Conservation (phyloP, 1,140 invertebrate genomes). For the Polypedilum pembai region DNA sequence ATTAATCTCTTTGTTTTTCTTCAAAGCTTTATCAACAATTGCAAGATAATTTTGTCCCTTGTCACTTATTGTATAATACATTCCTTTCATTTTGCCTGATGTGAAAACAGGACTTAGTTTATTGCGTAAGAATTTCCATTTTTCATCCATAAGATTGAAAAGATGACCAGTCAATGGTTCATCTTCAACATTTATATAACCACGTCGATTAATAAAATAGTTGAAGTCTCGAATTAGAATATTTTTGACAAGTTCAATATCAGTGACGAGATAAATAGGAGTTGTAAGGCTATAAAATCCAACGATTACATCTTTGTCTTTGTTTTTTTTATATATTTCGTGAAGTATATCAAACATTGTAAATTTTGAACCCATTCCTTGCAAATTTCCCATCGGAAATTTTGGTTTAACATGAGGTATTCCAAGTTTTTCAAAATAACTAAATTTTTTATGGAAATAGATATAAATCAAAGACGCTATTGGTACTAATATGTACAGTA, state of each 20-base stretch:
- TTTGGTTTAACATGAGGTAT: slow-evolving; percentile 42
- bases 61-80: slow-evolving; percentile 47
- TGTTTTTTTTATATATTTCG: background rate
- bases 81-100: slow-evolving; percentile 53
- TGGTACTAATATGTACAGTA: background rate
- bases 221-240: slow-evolving; percentile 50
- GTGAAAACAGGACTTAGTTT: slow-evolving; percentile 58
- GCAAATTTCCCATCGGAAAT: slow-evolving; percentile 46
- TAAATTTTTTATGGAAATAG: slow-evolving; percentile 17
- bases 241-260: slow-evolving; percentile 50
- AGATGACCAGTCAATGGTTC: slow-evolving; percentile 41
- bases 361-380: slow-evolving; percentile 38
- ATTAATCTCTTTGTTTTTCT: slow-evolving; percentile 43
- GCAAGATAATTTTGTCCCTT: slow-evolving; percentile 43
- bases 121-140: slow-evolving; percentile 52
- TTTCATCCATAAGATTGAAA: slow-evolving; percentile 46
- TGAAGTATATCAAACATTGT: background rate
- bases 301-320: background rate
- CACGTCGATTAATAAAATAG: slow-evolving; percentile 34
- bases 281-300: slow-evolving; percentile 47
- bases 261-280: slow-evolving; percentile 44
- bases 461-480: background rate
- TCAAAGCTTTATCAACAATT: slow-evolving; percentile 38
- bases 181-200: slow-evolving; percentile 35
- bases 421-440: slow-evolving; percentile 40